Conservation (phyloP, 2,888 invertebrate species). For the Dryadula phaetusa region DNA sequence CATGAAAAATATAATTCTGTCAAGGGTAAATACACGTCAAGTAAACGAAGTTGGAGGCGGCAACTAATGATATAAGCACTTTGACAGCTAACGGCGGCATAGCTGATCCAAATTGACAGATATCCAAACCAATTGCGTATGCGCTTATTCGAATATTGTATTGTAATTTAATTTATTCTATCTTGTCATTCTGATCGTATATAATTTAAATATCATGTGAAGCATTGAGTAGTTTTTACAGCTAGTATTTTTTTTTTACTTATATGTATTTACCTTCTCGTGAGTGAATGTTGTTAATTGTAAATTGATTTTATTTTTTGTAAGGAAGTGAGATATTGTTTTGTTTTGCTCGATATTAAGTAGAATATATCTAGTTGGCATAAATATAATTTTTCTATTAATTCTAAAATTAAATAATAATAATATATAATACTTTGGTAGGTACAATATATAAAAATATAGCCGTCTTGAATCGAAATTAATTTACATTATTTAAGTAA, state of each 20-base stretch:
- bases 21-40: no score
- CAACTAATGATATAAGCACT: background rate
- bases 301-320: background rate
- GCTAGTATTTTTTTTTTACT: constrained; percentile 9
- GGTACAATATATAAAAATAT: no score
- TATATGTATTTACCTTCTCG: no score
- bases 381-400: background rate
- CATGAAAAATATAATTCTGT: no score
- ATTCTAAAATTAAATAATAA: background rate
- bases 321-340: background rate
- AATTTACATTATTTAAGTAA: no score
- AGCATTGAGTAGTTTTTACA: constrained; percentile 5
- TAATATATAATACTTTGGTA: no score
- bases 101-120: constrained; percentile 37
- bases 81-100: constrained; percentile 27
- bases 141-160: constrained; percentile 27
- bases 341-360: background rate
- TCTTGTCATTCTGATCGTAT: constrained; percentile 14
- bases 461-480: no score
- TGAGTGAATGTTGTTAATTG: background rate
- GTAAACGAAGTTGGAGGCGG: background rate
- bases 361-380: background rate
- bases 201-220: constrained; percentile 15
- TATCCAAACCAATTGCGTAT: constrained; percentile 30
- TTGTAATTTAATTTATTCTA: constrained; percentile 31